These are phyloP conservation scores for Caenorhabditis imperialis DNA, from an alignment of 2,888 invertebrate genomes.

Conservation along the genomic window DNA sequence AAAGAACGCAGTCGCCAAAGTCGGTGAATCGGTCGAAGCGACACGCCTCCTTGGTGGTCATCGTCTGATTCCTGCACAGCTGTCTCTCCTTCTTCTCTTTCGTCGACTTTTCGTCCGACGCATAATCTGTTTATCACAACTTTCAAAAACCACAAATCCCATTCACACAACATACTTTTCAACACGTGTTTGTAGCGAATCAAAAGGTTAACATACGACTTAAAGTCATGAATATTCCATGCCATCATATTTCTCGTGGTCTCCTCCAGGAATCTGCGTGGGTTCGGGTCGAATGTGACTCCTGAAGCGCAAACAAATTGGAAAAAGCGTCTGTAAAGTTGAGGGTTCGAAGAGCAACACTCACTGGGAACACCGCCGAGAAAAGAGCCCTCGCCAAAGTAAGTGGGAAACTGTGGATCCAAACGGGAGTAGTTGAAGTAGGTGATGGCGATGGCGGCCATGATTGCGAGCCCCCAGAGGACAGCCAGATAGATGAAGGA, in stretches of 20 bases:
- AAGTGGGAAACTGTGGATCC: slow-evolving; percentile 42
- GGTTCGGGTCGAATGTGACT: slow-evolving; percentile 56
- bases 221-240: slow-evolving; percentile 50
- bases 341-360: slow-evolving; percentile 8
- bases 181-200: slow-evolving; percentile 53
- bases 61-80: slow-evolving; percentile 25
- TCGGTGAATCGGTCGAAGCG: slow-evolving; percentile 28
- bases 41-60: slow-evolving; percentile 28
- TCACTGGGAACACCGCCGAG: slow-evolving; percentile 54
- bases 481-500: slow-evolving; percentile 47
- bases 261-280: slow-evolving; percentile 40
- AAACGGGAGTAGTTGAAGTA: slow-evolving; percentile 40
- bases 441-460: slow-evolving; percentile 27
- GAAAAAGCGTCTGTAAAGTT: background rate
- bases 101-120: background rate
- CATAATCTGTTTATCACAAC: background rate
- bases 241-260: slow-evolving; percentile 37
- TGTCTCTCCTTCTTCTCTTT: slow-evolving; percentile 1
- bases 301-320: slow-evolving; percentile 16
- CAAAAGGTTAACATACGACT: slow-evolving; percentile 42
- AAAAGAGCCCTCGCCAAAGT: slow-evolving; percentile 56
- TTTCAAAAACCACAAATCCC: background rate
- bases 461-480: slow-evolving; percentile 49
- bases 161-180: slow-evolving; percentile 26
- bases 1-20: slow-evolving; percentile 44